Percentiles rank a stretch among this genome's conserved stretches.
These are phyloP conservation scores for Hemistola chrysoprasaria DNA, from an alignment of 2,888 invertebrate genomes.

Conservation along the genomic window DNA sequence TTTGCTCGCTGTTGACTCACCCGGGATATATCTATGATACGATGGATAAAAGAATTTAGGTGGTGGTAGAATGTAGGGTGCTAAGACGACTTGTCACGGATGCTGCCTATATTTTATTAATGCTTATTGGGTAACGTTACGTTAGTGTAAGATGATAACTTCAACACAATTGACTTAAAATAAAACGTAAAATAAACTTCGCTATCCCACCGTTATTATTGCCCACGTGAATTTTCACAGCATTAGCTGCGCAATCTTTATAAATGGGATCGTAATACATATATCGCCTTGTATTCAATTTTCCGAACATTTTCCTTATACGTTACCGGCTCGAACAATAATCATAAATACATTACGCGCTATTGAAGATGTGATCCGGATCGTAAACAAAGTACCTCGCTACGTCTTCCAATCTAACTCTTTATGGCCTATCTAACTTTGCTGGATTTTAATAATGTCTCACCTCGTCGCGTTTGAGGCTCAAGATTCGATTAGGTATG, in stretches of 20 bases:
- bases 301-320: conserved; percentile 40
- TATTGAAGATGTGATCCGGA: conserved; percentile 70
- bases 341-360: conserved; percentile 82
- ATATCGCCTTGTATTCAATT: conserved; percentile 29
- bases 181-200: no score
- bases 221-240: conserved; percentile 14
- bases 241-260: conserved; percentile 12
- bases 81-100: conserved; percentile 17
- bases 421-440: conserved; percentile 78
- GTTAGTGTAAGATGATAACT: no score
- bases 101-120: no score
- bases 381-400: conserved; percentile 69
- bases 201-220: conserved; percentile 4
- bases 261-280: conserved; percentile 19
- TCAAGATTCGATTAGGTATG: conserved; percentile 20
- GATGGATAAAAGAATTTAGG: conserved; percentile 40
- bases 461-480: conserved; percentile 29
- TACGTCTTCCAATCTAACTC: conserved; percentile 53
- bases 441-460: conserved; percentile 66
- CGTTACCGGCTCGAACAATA: conserved; percentile 60
- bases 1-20: conserved; percentile 73
- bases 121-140: no score
- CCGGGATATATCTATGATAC: conserved; percentile 49
- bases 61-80: conserved; percentile 13
- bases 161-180: no score